Conservation (phyloP, 2,113 vertebrate genomes). For the Sylvilagus bachmani region DNA sequence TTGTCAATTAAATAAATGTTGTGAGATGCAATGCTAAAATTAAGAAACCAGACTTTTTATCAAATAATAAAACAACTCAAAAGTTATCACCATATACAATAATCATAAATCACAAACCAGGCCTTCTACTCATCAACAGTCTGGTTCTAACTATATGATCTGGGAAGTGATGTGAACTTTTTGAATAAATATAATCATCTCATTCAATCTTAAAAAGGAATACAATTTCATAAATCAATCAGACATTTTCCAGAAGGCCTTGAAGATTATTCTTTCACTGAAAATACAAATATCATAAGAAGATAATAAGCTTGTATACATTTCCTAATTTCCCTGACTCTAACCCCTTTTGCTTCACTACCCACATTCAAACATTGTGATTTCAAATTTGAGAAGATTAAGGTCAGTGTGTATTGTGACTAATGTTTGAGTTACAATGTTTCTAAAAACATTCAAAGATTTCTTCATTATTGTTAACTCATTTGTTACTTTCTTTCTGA, state of each 20-base stretch:
- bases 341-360: neutral
- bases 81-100: neutral
- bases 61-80: neutral
- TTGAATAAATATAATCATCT: slow-evolving; percentile 27
- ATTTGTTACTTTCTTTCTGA: slow-evolving; percentile 52
- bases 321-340: neutral
- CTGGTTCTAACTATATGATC: neutral
- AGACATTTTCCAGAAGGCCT: neutral
- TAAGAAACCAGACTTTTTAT: slow-evolving; percentile 11
- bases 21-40: slow-evolving; percentile 43
- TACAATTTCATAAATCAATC: slow-evolving; percentile 1
- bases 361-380: neutral
- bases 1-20: neutral
- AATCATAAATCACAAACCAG: neutral
- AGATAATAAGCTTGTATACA: neutral
- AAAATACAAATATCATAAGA: neutral
- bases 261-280: neutral
- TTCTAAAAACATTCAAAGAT: slow-evolving; percentile 17
- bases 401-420: neutral
- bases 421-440: neutral
- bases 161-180: neutral
- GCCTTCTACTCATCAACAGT: neutral
- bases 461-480: neutral
- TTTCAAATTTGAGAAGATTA: neutral
- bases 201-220: slow-evolving; percentile 25